These are phyloP conservation scores for Cosmopolites sordidus DNA, from an alignment of 2,888 invertebrate genomes.

Conservation along the genomic window DNA sequence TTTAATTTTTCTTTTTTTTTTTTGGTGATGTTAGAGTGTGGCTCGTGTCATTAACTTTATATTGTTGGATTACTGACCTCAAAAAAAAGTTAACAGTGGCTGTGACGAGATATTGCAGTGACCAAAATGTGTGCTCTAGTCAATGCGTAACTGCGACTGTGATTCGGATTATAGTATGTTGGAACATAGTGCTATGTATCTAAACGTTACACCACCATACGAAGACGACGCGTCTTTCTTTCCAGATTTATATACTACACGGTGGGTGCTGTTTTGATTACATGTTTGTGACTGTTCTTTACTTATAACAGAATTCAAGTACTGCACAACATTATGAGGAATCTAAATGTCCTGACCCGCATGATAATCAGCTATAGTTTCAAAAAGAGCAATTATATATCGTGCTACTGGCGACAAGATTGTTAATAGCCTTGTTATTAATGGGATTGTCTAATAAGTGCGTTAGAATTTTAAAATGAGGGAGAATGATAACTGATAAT, in stretches of 20 bases:
- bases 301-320: too few relatives aligned
- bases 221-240: constrained; percentile 44
- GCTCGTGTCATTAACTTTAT: not conserved
- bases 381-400: too few relatives aligned
- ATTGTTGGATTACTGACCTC: not conserved
- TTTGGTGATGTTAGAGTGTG: not conserved
- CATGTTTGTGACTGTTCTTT: too few relatives aligned
- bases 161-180: constrained; percentile 38
- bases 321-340: too few relatives aligned
- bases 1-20: too few relatives aligned
- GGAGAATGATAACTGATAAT: too few relatives aligned
- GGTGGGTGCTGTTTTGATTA: constrained; percentile 37
- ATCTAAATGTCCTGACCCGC: too few relatives aligned
- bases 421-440: too few relatives aligned
- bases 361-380: too few relatives aligned
- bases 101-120: constrained; percentile 15
- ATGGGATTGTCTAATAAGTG: too few relatives aligned
- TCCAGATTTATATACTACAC: constrained; percentile 47
- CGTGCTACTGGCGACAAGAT: too few relatives aligned
- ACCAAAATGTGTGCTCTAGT: constrained; percentile 27
- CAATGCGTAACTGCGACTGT: constrained; percentile 27
- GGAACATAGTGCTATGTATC: constrained; percentile 47
- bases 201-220: constrained; percentile 44
- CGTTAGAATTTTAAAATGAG: too few relatives aligned
- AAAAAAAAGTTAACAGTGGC: constrained; percentile 15